Percentiles rank a stretch among this genome's conserved stretches.
Conservation (phyloP, 2,888 invertebrate species). For the Schizotus pectinicornis region DNA sequence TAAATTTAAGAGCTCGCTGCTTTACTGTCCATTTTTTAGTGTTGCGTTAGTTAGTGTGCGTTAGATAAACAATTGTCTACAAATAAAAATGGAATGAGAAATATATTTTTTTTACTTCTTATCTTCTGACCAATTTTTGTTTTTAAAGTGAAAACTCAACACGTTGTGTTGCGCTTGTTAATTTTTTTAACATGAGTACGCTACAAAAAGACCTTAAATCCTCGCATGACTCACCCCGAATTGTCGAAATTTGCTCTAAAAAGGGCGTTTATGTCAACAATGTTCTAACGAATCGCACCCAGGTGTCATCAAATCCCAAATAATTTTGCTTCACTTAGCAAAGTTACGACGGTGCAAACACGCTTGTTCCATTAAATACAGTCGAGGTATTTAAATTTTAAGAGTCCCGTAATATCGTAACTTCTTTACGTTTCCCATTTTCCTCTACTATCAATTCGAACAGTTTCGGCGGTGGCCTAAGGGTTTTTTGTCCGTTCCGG, state of each 20-base stretch:
- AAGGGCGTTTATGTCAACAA: slow-evolving; percentile 9
- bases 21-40: too few species aligned
- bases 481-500: neutral
- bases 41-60: too few species aligned
- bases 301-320: neutral
- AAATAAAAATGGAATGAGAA: too few species aligned
- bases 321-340: neutral
- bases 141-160: too few species aligned
- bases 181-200: too few species aligned
- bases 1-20: too few species aligned
- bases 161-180: too few species aligned
- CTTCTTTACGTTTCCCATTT: neutral
- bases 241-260: neutral
- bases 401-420: neutral
- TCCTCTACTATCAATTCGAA: too few species aligned
- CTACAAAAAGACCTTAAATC: too few species aligned
- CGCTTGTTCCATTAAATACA: slow-evolving; percentile 9
- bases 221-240: neutral
- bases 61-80: too few species aligned
- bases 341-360: slow-evolving; percentile 8
- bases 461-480: neutral
- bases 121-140: too few species aligned
- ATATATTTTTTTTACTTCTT: too few species aligned
- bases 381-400: slow-evolving; percentile 2
- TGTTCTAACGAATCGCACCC: slow-evolving; percentile 1